Base-by-base conservation (phyloP, 2,113 vertebrate genomes). In the Dipodomys stephensi region DNA sequence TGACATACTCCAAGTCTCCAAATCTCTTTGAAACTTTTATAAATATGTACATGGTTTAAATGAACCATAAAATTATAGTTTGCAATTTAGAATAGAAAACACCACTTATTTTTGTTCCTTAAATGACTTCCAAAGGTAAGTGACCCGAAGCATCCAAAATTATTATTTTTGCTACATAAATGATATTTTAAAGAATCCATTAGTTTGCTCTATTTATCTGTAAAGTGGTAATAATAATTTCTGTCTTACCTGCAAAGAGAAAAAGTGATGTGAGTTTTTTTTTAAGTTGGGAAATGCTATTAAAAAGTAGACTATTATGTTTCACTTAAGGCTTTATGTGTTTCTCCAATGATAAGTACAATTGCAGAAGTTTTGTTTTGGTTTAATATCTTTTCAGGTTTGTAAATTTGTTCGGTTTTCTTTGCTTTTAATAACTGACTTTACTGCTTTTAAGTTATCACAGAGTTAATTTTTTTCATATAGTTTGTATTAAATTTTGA, bases 121-220 rank as follows among this genome's bases (percentile, higher is more conserved):
- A 92, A 79, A 64, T 89, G 83, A 93, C 93, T 93, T 94, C 57
- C 89, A 27, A 92, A 94, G 60, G n/a, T 92, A 92, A 96, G 93
- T 87, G 91, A 95, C 80, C 69, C 46, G 28, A 93, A 91, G 64
- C 77, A 94, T 32, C 3, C 10, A 84, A 90, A 92, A 93, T 91
- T 53, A 79, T 25, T 88, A 73, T 92, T 94, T 87, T 95, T 89
- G 57, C 87, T 95, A 79, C 15, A 32, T 71, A 93, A 94, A 28
- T 60, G 20, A 3, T 74, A 27, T 84, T 96, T 95, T 92, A 92
- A 90, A 79, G 74, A 85, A 89, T 82, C 19, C 35, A 90, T 93
- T 95, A 87, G 32, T 22, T 96, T 81, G n/a, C 15, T 89, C 44
- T 96, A 68, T 93, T 83, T 95, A 88, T 89, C 68, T 91, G 23